phyloP scores from a whole-genome alignment of 2,113 vertebrate species.

The Anthoscopus minutus region DNA sequence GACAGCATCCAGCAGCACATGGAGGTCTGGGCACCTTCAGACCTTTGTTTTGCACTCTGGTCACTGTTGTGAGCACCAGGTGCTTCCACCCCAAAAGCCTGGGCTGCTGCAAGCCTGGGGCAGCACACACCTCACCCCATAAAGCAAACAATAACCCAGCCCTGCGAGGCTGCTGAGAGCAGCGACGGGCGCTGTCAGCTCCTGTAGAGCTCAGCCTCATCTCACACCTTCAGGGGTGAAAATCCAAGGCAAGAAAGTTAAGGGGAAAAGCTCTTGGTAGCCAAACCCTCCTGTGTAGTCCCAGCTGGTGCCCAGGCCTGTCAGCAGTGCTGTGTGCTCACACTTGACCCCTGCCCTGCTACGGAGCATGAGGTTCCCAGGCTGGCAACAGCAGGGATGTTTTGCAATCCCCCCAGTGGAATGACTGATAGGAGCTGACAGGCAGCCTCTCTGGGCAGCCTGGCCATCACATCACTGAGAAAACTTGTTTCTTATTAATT shows the following conservation, averaged over 20 bases:
- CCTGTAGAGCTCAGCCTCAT: background rate
- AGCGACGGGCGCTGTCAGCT: background rate
- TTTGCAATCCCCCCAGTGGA: background rate
- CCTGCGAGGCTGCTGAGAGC: background rate
- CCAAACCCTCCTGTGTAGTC: background rate
- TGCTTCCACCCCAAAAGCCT: background rate
- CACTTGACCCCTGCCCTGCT: background rate
- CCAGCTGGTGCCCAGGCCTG: background rate
- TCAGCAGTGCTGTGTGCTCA: background rate
- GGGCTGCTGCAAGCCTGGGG: background rate
- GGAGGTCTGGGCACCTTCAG: background rate
- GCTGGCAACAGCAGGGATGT: background rate
- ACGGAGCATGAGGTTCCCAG: background rate
- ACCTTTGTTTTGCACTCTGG: background rate
- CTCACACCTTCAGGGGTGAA: background rate
- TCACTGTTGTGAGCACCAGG: background rate
- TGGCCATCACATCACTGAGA: background rate
- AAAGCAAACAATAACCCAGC: background rate
- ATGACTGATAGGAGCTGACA: constrained; percentile 46
- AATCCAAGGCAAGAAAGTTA: background rate
- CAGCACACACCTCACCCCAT: background rate
- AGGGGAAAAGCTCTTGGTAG: background rate
- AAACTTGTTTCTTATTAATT: background rate
- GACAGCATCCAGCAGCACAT: background rate
- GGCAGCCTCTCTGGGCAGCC: background rate